Conservation (phyloP, 2,888 invertebrate species). For the Mesodorylaimus sp. region DNA sequence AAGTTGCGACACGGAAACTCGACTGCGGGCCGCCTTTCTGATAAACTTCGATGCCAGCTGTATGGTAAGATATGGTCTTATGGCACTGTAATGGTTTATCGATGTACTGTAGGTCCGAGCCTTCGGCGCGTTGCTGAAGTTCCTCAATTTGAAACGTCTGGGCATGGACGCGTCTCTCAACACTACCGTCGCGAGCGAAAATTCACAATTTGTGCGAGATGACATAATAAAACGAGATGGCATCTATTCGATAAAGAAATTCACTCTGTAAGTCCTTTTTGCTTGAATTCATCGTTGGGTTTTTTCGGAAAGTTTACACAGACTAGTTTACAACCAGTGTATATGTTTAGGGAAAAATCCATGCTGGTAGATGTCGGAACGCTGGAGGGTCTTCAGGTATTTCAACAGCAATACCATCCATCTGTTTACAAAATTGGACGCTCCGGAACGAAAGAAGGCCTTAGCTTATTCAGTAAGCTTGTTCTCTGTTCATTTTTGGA, state of each 20-base stretch:
- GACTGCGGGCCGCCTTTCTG: background rate
- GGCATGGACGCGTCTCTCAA: too few relatives aligned
- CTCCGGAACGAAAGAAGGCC: conserved; percentile 45
- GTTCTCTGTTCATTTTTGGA: background rate
- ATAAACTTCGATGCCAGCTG: background rate
- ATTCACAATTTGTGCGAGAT: too few relatives aligned
- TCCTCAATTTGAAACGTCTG: background rate
- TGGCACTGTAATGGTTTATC: background rate
- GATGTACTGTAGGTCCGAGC: background rate
- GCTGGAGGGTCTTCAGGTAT: conserved; percentile 51
- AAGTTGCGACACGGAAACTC: background rate
- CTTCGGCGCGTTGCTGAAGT: background rate
- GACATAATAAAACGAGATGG: too few relatives aligned
- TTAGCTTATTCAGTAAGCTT: conserved; percentile 46
- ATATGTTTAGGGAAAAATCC: background rate
- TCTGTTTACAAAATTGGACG: conserved; percentile 50
- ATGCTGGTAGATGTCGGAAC: background rate
- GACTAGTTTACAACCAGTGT: background rate
- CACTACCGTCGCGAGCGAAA: too few relatives aligned
- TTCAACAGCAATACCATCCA: conserved; percentile 51
- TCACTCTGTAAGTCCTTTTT: background rate
- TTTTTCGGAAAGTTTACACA: background rate
- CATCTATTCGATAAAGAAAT: too few relatives aligned
- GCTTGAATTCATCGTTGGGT: background rate
- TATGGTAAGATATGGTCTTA: background rate